These are phyloP conservation scores for Netelia virgata DNA, from an alignment of 2,888 invertebrate species.

Conservation along the genomic window DNA sequence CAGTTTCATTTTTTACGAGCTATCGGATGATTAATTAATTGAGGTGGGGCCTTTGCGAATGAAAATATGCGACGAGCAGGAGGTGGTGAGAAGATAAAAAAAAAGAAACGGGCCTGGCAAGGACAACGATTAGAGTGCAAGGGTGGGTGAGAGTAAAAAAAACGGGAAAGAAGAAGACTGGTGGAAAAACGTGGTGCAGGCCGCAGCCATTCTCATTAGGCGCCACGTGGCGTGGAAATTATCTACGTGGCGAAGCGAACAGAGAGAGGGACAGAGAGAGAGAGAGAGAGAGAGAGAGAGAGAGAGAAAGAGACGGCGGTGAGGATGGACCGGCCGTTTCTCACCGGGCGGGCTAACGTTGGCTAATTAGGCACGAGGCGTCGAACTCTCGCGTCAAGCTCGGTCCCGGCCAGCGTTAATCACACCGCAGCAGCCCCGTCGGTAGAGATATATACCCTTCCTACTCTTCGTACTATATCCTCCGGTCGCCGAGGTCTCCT, in stretches of 20 bases:
- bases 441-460: slow-evolving; percentile 45
- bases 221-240: slow-evolving; percentile 81
- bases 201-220: slow-evolving; percentile 77
- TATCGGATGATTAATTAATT: slow-evolving; percentile 44
- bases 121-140: slow-evolving; percentile 32
- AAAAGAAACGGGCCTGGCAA: slow-evolving; percentile 27
- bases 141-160: slow-evolving; percentile 15
- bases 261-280: slow-evolving; percentile 31
- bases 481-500: slow-evolving; percentile 30
- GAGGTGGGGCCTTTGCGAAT: not conserved
- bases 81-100: slow-evolving; percentile 55
- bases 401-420: slow-evolving; percentile 70
- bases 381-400: slow-evolving; percentile 76
- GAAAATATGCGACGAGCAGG: slow-evolving; percentile 24
- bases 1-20: slow-evolving; percentile 4
- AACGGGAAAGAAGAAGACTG: slow-evolving; percentile 47
- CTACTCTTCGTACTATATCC: slow-evolving; percentile 38
- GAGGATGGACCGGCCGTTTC: slow-evolving; percentile 75
- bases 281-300: slow-evolving; percentile 26
- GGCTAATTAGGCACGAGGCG: slow-evolving; percentile 81
- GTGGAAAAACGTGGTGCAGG: slow-evolving; percentile 73
- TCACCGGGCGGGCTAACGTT: slow-evolving; percentile 72
- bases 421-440: slow-evolving; percentile 67
- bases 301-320: slow-evolving; percentile 33
- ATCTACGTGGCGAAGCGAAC: slow-evolving; percentile 74